These are phyloP conservation scores for Agelaius phoeniceus DNA, from an alignment of 2,113 vertebrate species.

Conservation along the genomic window DNA sequence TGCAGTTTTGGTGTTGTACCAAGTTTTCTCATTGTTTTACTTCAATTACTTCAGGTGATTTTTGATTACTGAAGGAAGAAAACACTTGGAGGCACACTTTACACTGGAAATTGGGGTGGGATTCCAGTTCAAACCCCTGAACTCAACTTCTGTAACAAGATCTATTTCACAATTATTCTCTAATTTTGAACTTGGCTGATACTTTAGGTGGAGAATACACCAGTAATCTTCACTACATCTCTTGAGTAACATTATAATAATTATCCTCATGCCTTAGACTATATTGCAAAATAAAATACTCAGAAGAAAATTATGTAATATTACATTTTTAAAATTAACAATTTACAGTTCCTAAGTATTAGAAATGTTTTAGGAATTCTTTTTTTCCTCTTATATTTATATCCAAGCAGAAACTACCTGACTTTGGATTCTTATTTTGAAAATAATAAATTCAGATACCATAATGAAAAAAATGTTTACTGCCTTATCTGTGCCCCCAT, in stretches of 20 bases:
- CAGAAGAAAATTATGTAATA: not conserved
- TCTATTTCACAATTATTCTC: not conserved
- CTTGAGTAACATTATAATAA: not conserved
- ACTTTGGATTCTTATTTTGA: not conserved
- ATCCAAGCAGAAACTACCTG: not conserved
- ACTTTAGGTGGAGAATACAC: not conserved
- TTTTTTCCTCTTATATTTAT: not conserved
- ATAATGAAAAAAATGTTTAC: not conserved
- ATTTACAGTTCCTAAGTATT: not conserved
- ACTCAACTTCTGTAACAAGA: not conserved
- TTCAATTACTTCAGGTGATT: not conserved
- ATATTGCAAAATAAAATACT: not conserved
- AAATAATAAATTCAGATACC: not conserved
- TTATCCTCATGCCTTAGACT: not conserved
- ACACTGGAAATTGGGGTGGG: not conserved
- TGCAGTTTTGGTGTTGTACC: not conserved
- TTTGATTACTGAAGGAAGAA: not conserved
- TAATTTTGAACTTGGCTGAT: not conserved
- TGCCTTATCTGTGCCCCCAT: not conserved
- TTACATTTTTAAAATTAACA: not conserved
- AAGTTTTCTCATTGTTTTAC: not conserved
- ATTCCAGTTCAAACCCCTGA: not conserved
- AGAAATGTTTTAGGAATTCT: not conserved
- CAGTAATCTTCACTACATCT: not conserved
- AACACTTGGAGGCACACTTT: not conserved